Evolutionary conservation across 2,797 vertebrate genomes (phyloP).

Genomic region (Geotrypetes seraphini): DNA sequence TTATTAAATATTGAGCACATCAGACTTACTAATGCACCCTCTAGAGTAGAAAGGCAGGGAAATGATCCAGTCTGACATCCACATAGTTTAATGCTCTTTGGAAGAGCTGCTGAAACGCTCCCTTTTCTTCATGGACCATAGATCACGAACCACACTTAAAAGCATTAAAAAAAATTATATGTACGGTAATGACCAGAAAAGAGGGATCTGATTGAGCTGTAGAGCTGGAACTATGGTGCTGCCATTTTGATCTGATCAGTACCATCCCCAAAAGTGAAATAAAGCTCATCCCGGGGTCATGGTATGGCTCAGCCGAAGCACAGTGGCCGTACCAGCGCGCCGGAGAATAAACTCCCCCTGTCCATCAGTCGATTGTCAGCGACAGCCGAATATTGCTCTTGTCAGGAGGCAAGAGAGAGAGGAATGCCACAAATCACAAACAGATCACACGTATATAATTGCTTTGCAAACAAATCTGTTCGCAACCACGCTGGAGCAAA

Average conservation of each 20-base stretch:
- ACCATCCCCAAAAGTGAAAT: slow-evolving; percentile 8
- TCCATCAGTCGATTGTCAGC: slow-evolving; percentile 25
- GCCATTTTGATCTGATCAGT: no score
- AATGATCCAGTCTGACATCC: neutral
- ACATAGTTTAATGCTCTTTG: no score
- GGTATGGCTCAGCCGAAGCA: slow-evolving; percentile 24
- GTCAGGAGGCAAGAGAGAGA: slow-evolving; percentile 36
- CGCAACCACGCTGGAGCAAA: slow-evolving; percentile 25
- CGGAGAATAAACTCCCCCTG: slow-evolving; percentile 21
- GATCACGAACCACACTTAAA: no score
- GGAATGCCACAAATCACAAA: slow-evolving; percentile 38
- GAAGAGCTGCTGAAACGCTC: no score
- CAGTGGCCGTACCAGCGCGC: slow-evolving; percentile 25
- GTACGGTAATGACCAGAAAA: no score
- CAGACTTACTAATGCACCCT: slow-evolving; percentile 3
- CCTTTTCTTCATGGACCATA: no score
- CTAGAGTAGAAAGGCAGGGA: slow-evolving; percentile 2
- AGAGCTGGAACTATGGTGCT: no score
- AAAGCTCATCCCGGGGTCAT: neutral
- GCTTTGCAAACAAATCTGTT: slow-evolving; percentile 42
- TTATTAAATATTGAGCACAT: slow-evolving; percentile 21
- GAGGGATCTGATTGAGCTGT: no score
- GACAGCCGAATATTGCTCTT: slow-evolving; percentile 40
- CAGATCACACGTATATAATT: slow-evolving; percentile 40
- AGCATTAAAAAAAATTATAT: no score